Evolutionary conservation across 1,140 invertebrate genomes (phyloP).

Genomic region (Penaeus vannamei): DNA sequence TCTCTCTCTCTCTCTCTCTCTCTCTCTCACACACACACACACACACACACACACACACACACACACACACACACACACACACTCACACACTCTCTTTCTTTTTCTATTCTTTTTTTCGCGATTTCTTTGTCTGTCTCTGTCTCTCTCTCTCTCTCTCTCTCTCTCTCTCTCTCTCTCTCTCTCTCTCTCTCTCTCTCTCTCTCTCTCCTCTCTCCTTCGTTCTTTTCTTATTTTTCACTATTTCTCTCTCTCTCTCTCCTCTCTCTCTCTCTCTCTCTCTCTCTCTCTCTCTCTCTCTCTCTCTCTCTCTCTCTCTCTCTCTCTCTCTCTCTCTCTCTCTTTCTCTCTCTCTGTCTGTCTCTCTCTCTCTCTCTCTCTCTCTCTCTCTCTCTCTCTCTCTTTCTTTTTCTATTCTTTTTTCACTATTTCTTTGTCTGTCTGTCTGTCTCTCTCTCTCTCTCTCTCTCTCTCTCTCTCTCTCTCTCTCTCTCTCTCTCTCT

Average conservation of each 20-base stretch:
- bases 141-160: conserved; percentile 4
- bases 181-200: conserved; percentile 13
- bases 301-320: conserved; percentile 12
- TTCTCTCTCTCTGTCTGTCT: neutral
- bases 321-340: too few relatives aligned
- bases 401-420: conserved; percentile 7
- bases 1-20: too few relatives aligned
- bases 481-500: conserved; percentile 13
- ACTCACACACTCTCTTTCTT: neutral
- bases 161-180: too few relatives aligned
- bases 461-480: conserved; percentile 11
- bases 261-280: conserved; percentile 12
- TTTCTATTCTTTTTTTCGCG: conserved; percentile 13
- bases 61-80: neutral
- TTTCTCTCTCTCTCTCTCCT: too few relatives aligned
- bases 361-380: conserved; percentile 12
- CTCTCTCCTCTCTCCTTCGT: conserved; percentile 2
- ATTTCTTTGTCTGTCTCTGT: neutral
- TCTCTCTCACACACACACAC: neutral
- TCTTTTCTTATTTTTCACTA: neutral
- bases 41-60: neutral
- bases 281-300: conserved; percentile 3
- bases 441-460: neutral
- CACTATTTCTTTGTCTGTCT: neutral
- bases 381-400: too few relatives aligned